phyloP scores from a whole-genome alignment of 2,113 vertebrate species.

The Neoarius graeffei region DNA sequence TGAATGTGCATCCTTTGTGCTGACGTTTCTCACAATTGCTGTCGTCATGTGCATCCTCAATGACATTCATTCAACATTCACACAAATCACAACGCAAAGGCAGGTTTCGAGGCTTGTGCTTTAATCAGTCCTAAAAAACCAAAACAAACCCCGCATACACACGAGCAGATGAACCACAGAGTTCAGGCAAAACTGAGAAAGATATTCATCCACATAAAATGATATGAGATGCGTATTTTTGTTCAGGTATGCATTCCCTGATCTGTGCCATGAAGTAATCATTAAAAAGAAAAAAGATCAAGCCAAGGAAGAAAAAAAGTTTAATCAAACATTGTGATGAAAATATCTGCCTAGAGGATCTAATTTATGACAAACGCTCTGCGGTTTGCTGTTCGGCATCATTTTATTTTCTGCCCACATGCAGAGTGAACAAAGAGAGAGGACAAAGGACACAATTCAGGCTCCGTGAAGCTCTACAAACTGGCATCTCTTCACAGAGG shows the following conservation, averaged over 20 bases:
- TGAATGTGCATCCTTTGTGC: neutral
- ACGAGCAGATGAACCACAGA: neutral
- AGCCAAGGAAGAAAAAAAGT: neutral
- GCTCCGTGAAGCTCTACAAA: neutral
- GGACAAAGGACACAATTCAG: neutral
- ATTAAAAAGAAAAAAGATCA: neutral
- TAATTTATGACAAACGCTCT: neutral
- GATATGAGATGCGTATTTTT: neutral
- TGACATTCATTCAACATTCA: neutral
- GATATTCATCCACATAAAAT: neutral
- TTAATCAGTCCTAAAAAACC: conserved; percentile 36
- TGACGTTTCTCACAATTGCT: neutral
- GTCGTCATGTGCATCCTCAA: neutral
- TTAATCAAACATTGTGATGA: neutral
- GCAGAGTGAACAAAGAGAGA: neutral
- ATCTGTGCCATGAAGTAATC: conserved; percentile 1
- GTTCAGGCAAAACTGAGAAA: neutral
- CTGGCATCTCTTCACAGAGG: neutral
- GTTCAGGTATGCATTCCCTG: conserved; percentile 12
- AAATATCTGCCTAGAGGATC: neutral
- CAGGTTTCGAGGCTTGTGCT: conserved; percentile 35
- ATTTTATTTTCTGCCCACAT: neutral
- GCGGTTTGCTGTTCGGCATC: neutral
- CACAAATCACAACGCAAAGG: conserved; percentile 7
- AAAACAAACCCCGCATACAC: neutral